A percentile compares a stretch with the other conserved stretches of the same genome.
phyloP scores from a whole-genome alignment of 1,140 invertebrate species.

The Tetraneura akinire region DNA sequence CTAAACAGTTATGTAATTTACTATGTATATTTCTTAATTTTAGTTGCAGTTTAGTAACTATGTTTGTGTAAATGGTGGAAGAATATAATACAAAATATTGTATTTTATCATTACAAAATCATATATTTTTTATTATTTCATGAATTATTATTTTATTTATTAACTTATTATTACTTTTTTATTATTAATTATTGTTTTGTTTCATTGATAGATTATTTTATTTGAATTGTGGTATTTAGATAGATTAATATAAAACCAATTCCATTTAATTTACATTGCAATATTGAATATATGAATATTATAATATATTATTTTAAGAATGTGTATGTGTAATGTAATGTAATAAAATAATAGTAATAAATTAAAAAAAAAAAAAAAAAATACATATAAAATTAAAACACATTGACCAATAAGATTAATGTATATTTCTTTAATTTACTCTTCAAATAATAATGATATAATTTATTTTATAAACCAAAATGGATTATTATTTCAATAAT shows the following conservation, averaged over 20 bases:
- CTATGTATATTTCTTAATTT: slow-evolving; percentile 45
- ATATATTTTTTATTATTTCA: slow-evolving; percentile 30
- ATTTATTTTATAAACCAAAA: slow-evolving; percentile 16
- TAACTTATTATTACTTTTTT: slow-evolving; percentile 17
- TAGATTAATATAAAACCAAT: not conserved
- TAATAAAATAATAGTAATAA: not conserved
- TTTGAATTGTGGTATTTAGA: slow-evolving; percentile 19
- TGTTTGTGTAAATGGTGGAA: slow-evolving; percentile 51
- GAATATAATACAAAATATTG: slow-evolving; percentile 38
- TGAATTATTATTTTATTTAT: slow-evolving; percentile 13
- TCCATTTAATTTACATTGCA: not conserved
- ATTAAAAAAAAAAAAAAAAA: not conserved
- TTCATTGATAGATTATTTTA: slow-evolving; percentile 29
- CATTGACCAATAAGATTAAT: slow-evolving; percentile 19
- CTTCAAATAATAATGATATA: slow-evolving; percentile 1
- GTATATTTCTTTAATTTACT: slow-evolving; percentile 26
- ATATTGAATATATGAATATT: slow-evolving; percentile 13
- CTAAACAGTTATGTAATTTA: slow-evolving; percentile 37
- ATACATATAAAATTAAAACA: not conserved
- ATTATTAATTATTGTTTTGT: not conserved
- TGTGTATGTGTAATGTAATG: no score
- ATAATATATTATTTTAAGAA: slow-evolving; percentile 14
- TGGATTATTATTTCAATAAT: slow-evolving; percentile 18
- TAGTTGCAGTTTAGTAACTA: slow-evolving; percentile 39
- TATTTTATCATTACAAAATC: slow-evolving; percentile 42